phyloP scores from a whole-genome alignment of 1,140 invertebrate species.

The Saccostrea glomerata region DNA sequence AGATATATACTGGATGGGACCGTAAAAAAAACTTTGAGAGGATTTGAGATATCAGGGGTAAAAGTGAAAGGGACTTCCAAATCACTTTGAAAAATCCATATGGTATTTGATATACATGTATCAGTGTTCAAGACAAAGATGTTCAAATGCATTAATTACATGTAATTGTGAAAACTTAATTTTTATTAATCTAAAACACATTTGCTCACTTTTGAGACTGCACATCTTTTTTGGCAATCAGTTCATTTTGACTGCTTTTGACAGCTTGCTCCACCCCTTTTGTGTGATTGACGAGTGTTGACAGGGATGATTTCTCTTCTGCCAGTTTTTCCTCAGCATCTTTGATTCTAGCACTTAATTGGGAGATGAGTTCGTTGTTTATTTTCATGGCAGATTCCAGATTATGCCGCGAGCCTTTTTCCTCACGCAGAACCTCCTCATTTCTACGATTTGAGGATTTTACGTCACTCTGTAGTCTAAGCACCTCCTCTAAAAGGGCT shows the following conservation, averaged over 20 bases:
- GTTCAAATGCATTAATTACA: no score
- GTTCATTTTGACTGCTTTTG: slow-evolving; percentile 75
- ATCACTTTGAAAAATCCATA: no score
- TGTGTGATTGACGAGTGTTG: slow-evolving; percentile 74
- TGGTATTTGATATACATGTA: no score
- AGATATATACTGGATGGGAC: no score
- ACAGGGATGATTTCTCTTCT: slow-evolving; percentile 74
- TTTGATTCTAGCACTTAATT: slow-evolving; percentile 74
- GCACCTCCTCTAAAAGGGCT: slow-evolving; percentile 77
- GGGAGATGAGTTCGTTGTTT: slow-evolving; percentile 74
- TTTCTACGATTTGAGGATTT: slow-evolving; percentile 68
- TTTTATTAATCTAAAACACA: not conserved
- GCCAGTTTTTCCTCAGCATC: slow-evolving; percentile 74
- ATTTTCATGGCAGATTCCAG: slow-evolving; percentile 73
- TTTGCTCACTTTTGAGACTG: slow-evolving; percentile 70
- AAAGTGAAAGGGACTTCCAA: no score
- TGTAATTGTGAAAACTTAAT: no score
- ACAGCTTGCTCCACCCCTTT: slow-evolving; percentile 77
- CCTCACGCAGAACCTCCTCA: slow-evolving; percentile 75
- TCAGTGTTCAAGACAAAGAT: no score
- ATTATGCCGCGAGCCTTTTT: slow-evolving; percentile 70
- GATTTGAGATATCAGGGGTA: no score
- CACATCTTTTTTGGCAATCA: slow-evolving; percentile 71
- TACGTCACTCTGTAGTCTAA: slow-evolving; percentile 77
- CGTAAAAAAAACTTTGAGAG: no score